Conservation (phyloP, 2,888 invertebrate species). For the Harpalus rubripes region DNA sequence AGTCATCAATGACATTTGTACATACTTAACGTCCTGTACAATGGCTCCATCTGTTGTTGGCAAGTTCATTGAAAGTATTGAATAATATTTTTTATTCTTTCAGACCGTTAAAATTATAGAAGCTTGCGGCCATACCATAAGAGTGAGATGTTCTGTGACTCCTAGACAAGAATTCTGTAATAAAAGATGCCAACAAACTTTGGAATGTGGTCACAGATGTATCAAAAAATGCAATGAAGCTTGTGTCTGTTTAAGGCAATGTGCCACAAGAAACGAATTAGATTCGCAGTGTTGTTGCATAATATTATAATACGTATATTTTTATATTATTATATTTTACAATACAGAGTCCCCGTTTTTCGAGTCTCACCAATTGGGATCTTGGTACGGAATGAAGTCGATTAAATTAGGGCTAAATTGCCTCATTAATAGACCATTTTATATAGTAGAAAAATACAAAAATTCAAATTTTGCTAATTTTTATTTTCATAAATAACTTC, state of each 20-base stretch:
- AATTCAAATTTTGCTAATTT: no score
- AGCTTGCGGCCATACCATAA: slow-evolving; percentile 77
- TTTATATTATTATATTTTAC: not conserved
- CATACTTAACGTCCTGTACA: no score
- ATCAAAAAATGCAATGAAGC: slow-evolving; percentile 74
- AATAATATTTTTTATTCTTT: slow-evolving; percentile 57
- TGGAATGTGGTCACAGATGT: slow-evolving; percentile 80
- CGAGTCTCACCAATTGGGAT: no score
- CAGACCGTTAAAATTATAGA: slow-evolving; percentile 78
- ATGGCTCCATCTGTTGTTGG: no score
- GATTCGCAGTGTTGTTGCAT: not conserved
- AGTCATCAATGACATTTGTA: no score
- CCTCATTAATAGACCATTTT: no score
- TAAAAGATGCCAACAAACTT: slow-evolving; percentile 76
- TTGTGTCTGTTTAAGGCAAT: not conserved
- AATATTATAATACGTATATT: not conserved
- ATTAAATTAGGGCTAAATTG: no score
- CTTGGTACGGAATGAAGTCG: no score
- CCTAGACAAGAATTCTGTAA: slow-evolving; percentile 75
- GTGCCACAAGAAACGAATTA: not conserved
- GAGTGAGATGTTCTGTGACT: slow-evolving; percentile 75
- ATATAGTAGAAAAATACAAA: no score
- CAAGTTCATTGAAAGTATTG: no score
- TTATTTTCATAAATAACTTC: no score
- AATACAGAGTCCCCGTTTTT: no score